These are phyloP conservation scores for Cyanoderma ruficeps DNA, from an alignment of 2,113 vertebrate species.

Conservation along the genomic window DNA sequence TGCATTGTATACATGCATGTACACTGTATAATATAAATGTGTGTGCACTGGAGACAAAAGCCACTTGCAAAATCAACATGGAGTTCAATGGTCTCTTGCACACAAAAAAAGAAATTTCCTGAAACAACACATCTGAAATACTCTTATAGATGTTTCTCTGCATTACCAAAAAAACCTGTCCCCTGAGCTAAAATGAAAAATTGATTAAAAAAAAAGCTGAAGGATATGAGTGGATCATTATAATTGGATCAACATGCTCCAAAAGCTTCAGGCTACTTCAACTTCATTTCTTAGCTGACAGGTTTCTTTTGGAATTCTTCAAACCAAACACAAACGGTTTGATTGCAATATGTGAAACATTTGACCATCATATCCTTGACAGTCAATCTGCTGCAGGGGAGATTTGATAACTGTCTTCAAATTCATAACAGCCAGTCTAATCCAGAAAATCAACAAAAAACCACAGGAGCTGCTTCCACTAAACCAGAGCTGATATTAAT, in stretches of 20 bases:
- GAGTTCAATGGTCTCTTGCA: constrained; percentile 34
- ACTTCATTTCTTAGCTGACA: constrained; percentile 76
- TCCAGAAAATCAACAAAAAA: constrained; percentile 49
- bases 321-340: constrained; percentile 72
- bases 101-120: constrained; percentile 66
- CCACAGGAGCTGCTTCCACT: constrained; percentile 19
- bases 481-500: not conserved
- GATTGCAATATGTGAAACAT: constrained; percentile 75
- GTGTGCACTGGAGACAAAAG: not conserved
- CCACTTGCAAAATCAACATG: not conserved
- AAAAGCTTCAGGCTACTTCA: constrained; percentile 69
- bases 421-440: constrained; percentile 71
- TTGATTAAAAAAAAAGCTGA: constrained; percentile 71
- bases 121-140: constrained; percentile 65
- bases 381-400: constrained; percentile 66
- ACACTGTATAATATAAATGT: not conserved
- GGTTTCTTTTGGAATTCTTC: constrained; percentile 75
- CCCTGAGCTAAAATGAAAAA: constrained; percentile 76
- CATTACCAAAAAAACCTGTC: constrained; percentile 33
- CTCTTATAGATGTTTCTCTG: constrained; percentile 70
- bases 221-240: constrained; percentile 76
- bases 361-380: constrained; percentile 74
- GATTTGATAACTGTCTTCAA: constrained; percentile 77
- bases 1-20: not conserved
- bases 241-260: constrained; percentile 78